A percentile compares a stretch with the other conserved stretches of the same genome.
These are phyloP conservation scores for Hypothenemus hampei DNA, from an alignment of 1,140 invertebrate species.

Conservation along the genomic window DNA sequence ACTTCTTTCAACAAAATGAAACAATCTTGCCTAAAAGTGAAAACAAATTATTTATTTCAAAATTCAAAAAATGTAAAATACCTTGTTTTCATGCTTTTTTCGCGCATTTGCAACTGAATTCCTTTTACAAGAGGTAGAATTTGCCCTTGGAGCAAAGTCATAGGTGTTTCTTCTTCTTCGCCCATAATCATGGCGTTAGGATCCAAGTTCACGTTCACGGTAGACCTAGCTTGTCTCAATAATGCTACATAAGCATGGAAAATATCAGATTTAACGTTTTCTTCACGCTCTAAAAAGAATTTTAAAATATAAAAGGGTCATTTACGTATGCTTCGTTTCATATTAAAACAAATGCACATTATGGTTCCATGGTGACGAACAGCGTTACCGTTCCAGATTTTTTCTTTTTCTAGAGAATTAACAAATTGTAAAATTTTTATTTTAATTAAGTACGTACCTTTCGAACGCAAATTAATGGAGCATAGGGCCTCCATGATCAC, in stretches of 20 bases:
- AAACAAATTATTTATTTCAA: background rate
- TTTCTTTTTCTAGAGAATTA: too few species aligned
- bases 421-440: too few species aligned
- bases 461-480: too few species aligned
- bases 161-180: slow-evolving; percentile 62
- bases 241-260: slow-evolving; percentile 94
- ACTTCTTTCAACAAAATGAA: slow-evolving; percentile 88
- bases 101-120: slow-evolving; percentile 85
- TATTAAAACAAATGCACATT: too few species aligned
- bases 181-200: slow-evolving; percentile 65
- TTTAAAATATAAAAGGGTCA: too few species aligned
- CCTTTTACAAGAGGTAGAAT: slow-evolving; percentile 70
- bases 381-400: too few species aligned
- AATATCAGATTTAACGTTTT: slow-evolving; percentile 98
- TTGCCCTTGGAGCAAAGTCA: slow-evolving; percentile 65
- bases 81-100: slow-evolving; percentile 86
- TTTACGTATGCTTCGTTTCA: too few species aligned
- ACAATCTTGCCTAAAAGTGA: slow-evolving; percentile 70
- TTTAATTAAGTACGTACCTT: too few species aligned
- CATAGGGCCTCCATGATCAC: too few species aligned
- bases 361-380: too few species aligned
- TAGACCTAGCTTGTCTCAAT: slow-evolving; percentile 80
- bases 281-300: slow-evolving; percentile 78
- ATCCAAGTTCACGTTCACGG: slow-evolving; percentile 59
- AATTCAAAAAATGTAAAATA: slow-evolving; percentile 1